Percentiles rank a stretch among this genome's conserved stretches.
phyloP scores from a whole-genome alignment of 2,113 vertebrate species.

The Lathamus discolor region DNA sequence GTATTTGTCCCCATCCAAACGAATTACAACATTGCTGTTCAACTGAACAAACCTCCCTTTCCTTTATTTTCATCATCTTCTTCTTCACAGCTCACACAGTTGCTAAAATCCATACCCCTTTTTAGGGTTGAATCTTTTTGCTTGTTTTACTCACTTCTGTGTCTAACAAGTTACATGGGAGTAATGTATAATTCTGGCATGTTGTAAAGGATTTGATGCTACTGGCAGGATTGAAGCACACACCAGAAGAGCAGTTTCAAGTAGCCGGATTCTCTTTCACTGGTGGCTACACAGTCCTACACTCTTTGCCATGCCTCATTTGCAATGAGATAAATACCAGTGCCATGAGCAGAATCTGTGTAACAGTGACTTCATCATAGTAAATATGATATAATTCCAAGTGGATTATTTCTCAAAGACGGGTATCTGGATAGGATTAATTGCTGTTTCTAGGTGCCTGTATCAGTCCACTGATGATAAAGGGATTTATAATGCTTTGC shows the following conservation, averaged over 20 bases:
- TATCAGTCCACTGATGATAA: neutral
- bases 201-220: neutral
- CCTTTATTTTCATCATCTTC: neutral
- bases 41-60: neutral
- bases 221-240: neutral
- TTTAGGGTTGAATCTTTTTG: neutral
- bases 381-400: neutral
- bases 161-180: neutral
- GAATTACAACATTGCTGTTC: neutral
- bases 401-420: neutral
- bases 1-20: neutral
- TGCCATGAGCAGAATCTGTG: neutral
- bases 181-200: neutral
- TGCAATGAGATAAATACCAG: neutral
- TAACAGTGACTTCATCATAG: neutral
- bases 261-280: neutral
- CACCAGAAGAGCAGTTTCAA: neutral
- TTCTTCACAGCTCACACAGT: neutral
- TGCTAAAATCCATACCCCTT: neutral
- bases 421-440: neutral
- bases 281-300: accelerated
- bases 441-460: neutral
- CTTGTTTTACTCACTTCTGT: neutral
- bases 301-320: neutral
- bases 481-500: neutral